Percentiles rank a stretch among this genome's conserved stretches.
phyloP scores from a whole-genome alignment of 2,888 invertebrate genomes.

The Fabriciana adippe region DNA sequence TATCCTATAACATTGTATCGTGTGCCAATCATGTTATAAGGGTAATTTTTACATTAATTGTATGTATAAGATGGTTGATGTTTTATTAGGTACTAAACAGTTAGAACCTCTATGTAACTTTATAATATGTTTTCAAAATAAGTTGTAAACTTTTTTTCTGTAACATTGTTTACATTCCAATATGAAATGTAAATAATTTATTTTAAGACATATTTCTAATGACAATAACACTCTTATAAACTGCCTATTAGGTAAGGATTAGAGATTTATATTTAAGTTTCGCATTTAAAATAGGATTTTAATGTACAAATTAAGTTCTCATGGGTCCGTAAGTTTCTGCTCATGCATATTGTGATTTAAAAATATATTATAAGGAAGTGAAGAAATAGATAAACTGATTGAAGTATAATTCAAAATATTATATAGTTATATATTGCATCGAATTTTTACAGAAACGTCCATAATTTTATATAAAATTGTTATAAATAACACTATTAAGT shows the following conservation, averaged over 20 bases:
- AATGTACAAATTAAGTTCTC: constrained; percentile 77
- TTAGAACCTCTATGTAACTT: neutral
- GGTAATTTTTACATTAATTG: constrained; percentile 19
- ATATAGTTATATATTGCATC: constrained; percentile 33
- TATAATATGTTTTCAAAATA: constrained; percentile 9
- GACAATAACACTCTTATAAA: constrained; percentile 49
- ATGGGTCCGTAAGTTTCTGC: constrained; percentile 59
- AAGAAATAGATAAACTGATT: constrained; percentile 13
- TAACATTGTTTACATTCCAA: constrained; percentile 45
- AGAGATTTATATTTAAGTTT: constrained; percentile 52
- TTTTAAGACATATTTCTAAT: constrained; percentile 37
- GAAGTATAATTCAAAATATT: constrained; percentile 23
- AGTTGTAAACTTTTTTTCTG: neutral
- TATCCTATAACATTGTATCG: constrained; percentile 25
- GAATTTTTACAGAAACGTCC: constrained; percentile 53
- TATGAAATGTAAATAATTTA: constrained; percentile 45
- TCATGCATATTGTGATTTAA: constrained; percentile 70
- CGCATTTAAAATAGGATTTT: constrained; percentile 74
- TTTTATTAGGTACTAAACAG: constrained; percentile 13
- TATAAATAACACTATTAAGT: constrained; percentile 35
- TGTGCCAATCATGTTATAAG: constrained; percentile 37
- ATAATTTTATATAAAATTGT: constrained; percentile 51
- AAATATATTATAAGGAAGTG: constrained; percentile 29
- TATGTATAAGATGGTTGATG: constrained; percentile 14
- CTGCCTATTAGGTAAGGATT: constrained; percentile 47